phyloP scores from a whole-genome alignment of 2,797 vertebrate species.

The Notolabrus celidotus region DNA sequence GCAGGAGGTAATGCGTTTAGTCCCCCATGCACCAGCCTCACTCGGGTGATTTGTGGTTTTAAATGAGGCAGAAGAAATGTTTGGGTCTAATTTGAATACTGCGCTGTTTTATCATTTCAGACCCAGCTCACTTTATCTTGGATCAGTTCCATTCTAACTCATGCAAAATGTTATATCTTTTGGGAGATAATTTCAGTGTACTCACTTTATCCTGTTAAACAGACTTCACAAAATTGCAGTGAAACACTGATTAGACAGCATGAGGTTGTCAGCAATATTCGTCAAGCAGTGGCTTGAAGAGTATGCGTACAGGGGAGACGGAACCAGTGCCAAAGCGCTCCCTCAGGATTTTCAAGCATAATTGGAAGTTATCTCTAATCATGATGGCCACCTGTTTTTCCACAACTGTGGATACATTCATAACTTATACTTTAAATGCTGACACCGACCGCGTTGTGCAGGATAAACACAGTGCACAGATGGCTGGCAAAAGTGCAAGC shows the following conservation, averaged over 20 bases:
- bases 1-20: conserved; percentile 46
- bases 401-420: conserved; percentile 66
- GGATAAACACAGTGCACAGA: conserved; percentile 70
- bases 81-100: conserved; percentile 20
- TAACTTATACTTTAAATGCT: conserved; percentile 69
- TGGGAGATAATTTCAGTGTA: conserved; percentile 36
- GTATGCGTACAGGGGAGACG: conserved; percentile 41
- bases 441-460: conserved; percentile 55
- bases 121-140: conserved; percentile 23
- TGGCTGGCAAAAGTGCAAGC: conserved; percentile 62
- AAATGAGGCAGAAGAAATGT: conserved; percentile 49
- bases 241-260: conserved; percentile 51
- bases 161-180: conserved; percentile 46
- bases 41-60: conserved; percentile 50
- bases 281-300: conserved; percentile 35
- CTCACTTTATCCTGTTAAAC: conserved; percentile 32
- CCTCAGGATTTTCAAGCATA: conserved; percentile 69
- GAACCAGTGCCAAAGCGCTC: conserved; percentile 62
- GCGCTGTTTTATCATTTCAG: conserved; percentile 40
- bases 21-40: conserved; percentile 37
- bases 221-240: conserved; percentile 37
- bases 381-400: conserved; percentile 79
- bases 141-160: conserved; percentile 29
- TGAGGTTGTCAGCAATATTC: conserved; percentile 52
- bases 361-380: conserved; percentile 80